phyloP scores from a whole-genome alignment of 2,113 vertebrate genomes.

The Arenaria interpres region DNA sequence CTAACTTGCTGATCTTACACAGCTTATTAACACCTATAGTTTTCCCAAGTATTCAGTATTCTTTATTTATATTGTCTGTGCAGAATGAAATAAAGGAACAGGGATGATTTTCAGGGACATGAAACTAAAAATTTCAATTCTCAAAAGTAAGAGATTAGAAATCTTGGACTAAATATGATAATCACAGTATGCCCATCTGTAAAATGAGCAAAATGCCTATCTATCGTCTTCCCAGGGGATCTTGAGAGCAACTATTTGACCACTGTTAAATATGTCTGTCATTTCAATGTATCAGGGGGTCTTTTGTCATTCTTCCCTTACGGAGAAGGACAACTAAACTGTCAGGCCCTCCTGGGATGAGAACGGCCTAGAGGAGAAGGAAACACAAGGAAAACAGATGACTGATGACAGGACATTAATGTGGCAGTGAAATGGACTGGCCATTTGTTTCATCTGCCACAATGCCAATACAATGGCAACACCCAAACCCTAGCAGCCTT shows the following conservation, averaged over 20 bases:
- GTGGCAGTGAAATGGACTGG: not conserved
- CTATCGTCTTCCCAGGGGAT: accelerated
- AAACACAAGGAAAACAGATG: not conserved
- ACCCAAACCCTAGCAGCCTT: not conserved
- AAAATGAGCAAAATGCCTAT: not conserved
- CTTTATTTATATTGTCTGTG: not conserved
- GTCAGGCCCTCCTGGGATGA: not conserved
- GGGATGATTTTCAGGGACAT: not conserved
- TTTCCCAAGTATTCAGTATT: not conserved
- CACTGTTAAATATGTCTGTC: not conserved
- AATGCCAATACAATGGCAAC: not conserved
- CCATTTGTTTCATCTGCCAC: not conserved
- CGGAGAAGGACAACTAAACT: not conserved
- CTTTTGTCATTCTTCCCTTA: not conserved
- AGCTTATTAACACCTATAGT: not conserved
- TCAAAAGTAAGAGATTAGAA: not conserved
- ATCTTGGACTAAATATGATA: not conserved
- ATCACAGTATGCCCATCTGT: not conserved
- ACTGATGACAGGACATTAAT: not conserved
- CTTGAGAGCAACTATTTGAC: not conserved
- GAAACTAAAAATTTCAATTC: not conserved
- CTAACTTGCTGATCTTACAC: not conserved
- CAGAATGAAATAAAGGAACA: not conserved
- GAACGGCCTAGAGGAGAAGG: not conserved
- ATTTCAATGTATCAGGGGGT: not conserved